These are phyloP conservation scores for Bubo scandiacus DNA, from an alignment of 2,113 vertebrate species.

Conservation along the genomic window DNA sequence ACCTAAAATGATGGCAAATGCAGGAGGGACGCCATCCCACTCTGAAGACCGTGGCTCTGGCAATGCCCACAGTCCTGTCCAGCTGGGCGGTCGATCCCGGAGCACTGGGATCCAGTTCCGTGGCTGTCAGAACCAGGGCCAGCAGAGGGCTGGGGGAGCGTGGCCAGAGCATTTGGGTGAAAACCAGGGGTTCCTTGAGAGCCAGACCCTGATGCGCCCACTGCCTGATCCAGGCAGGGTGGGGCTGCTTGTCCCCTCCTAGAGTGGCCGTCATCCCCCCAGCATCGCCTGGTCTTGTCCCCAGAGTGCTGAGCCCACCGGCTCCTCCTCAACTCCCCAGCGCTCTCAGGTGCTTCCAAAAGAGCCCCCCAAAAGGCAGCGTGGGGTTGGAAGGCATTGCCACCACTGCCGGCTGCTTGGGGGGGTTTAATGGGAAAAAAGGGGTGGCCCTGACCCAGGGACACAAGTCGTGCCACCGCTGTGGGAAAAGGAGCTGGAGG, in stretches of 20 bases:
- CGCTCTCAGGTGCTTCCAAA: neutral
- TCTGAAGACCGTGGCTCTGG: fast-evolving
- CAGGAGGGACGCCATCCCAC: fast-evolving
- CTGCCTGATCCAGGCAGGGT: neutral
- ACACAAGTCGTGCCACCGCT: neutral
- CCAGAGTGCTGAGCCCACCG: fast-evolving
- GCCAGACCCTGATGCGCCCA: fast-evolving
- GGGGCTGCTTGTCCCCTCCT: neutral
- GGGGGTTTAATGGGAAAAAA: neutral
- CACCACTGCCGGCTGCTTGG: fast-evolving
- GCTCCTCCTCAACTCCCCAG: neutral
- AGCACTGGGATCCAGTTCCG: fast-evolving
- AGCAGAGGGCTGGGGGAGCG: neutral
- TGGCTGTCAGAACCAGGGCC: fast-evolving
- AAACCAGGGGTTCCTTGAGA: neutral
- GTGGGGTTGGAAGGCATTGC: fast-evolving
- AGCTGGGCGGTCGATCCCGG: neutral
- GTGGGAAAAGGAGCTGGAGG: neutral
- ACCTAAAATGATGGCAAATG: fast-evolving
- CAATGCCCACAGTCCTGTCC: fast-evolving
- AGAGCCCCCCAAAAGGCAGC: neutral
- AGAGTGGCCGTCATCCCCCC: fast-evolving
- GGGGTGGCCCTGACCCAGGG: neutral
- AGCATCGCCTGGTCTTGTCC: neutral
- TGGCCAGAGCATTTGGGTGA: neutral